A percentile compares a stretch with the other conserved stretches of the same genome.
These are phyloP conservation scores for cat (Felis catus) DNA, from an alignment of 2,113 vertebrate genomes.

Conservation along the genomic window DNA sequence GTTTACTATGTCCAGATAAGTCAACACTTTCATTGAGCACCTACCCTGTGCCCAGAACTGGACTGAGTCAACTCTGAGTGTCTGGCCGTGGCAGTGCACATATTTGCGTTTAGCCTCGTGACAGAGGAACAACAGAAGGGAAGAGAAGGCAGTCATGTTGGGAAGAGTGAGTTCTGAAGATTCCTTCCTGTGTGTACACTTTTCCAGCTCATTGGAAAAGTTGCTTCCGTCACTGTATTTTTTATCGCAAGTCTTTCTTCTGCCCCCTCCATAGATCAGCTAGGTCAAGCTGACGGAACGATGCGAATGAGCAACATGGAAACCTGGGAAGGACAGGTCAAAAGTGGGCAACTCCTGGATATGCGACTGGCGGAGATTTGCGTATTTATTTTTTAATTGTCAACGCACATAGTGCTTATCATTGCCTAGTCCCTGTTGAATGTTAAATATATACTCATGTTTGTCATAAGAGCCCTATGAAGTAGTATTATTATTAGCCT, in stretches of 20 bases:
- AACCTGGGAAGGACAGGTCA: neutral
- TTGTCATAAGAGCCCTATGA: neutral
- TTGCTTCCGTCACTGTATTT: neutral
- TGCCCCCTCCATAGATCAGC: neutral
- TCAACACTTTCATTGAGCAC: neutral
- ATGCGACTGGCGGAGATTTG: neutral
- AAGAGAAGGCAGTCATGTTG: neutral
- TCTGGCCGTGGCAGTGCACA: neutral
- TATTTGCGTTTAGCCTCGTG: neutral
- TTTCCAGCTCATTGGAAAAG: neutral
- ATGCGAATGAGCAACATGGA: neutral
- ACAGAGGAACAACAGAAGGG: neutral
- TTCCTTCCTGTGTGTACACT: accelerated
- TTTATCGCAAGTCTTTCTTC: neutral
- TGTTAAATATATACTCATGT: neutral
- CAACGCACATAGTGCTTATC: neutral
- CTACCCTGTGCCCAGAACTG: neutral
- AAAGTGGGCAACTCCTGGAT: neutral
- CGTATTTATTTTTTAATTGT: neutral
- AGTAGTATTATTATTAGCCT: neutral
- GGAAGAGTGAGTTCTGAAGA: neutral
- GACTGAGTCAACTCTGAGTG: neutral
- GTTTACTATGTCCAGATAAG: conserved; percentile 43
- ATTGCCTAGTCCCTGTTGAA: neutral
- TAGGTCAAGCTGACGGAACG: neutral